Base-by-base conservation (phyloP, 2,113 vertebrate species). In the Protobothrops mucrosquamatus region DNA sequence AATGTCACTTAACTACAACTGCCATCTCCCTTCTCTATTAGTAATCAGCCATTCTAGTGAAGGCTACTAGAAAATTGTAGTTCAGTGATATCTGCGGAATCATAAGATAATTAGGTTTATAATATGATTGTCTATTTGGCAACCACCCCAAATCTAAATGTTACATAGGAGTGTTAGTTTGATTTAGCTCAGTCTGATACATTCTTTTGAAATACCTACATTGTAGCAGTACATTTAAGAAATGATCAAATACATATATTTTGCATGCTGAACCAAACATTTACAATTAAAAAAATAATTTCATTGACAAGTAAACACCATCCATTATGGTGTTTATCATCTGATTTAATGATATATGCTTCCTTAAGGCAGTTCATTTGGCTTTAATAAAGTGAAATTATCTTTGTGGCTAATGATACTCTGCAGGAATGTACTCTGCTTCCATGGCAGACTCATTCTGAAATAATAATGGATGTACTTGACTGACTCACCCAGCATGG, bases 401-500 rank as follows among this genome's bases (percentile, higher is more conserved):
- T 43, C 74, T 89, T 69, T 39, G 24, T 22, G 55, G 69, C 89
- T 89, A 56, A 0, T 51, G 48, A 56, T 1, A 0, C 56, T 87
- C 89, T n/a, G 34, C 14, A 89, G 74, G 39, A 18, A 23, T 46
- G 18, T 52, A 46, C 24, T 61, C 10, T 85, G 23, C 85, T 54
- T 88, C 22, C 20, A 88, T 88, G n/a, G 52, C 34, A 55, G 24
- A 69, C 61, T 91, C 51, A n/a, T 23, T 91, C 22, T 69, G 24
- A 54, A 94, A 61, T 59, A 61, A 61, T 90, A 64, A 34, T 6
- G 81, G 11, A 59, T 74, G 15, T 85, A 87, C 74, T 91, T 86
- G 20, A 55, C 24, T 86, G 46, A 87, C 95, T 97, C 94, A 97
- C 97, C 97, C 97, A 97, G 94, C 93, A 20, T 8, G 89, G 92